Base-by-base conservation (phyloP, 1,140 invertebrate species). In the Drosophila sp. region DNA sequence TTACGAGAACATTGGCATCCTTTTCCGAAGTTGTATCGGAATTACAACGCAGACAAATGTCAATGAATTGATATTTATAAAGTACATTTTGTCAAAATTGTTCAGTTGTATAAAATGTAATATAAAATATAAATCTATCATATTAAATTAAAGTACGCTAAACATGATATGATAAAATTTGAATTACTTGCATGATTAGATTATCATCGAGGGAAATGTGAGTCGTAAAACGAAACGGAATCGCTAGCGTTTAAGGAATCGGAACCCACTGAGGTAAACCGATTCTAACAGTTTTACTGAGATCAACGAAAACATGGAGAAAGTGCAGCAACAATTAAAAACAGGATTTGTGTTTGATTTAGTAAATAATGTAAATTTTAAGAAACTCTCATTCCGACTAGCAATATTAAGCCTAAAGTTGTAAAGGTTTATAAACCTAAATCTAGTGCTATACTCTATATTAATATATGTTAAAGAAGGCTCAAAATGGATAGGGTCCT, bases 161-260 rank as follows among this genome's bases (percentile, higher is more conserved):
- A 54, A 77, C 40, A 74, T 63, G 7, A 29, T 46, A 11, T 43
- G 1, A 18, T 18, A 21, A 40, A 29, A 32, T 72, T 32, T 32
- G 4, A 11, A 8, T 32, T 29, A 13, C 40, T 41, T 75, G 50
- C 41, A 40, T 76, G 43, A 7, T 11, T 58, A 92, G 90, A 92
- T 91, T 46, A 92, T 92, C 57, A 92, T 91, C 79, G 89, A 92
- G 56, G 91, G 91, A 29, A 92, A 92, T 80, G 91, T 92, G 58
- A 92, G 90, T 77, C 90, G 91, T 67, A 91, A 91, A 61, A 91
- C 89, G 16, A 91, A 91, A 77, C 56, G 90, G 71, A 91, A 86
- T 91, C 90, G 90, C 90, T 91, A 91, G 83, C 90, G 90, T 89
- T 90, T 91, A 80, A 91, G 77, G 90, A 91, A 89, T 91, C 90